A percentile compares a stretch with the other conserved stretches of the same genome.
Conservation (phyloP, 2,797 vertebrate species). For the Phalloptychus januarius region DNA sequence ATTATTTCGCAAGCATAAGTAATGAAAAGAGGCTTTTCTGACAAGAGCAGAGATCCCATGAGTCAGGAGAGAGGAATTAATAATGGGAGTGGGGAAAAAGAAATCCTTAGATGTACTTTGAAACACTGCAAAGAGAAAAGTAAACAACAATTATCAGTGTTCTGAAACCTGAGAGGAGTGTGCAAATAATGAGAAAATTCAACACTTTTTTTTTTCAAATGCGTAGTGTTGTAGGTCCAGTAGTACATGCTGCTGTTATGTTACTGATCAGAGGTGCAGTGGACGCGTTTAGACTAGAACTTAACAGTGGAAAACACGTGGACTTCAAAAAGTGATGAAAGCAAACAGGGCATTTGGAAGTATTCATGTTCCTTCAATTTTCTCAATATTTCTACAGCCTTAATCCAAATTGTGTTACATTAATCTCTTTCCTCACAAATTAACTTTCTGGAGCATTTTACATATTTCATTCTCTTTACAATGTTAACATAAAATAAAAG, state of each 20-base stretch:
- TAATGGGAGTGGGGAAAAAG: slow-evolving; percentile 26
- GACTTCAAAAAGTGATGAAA: not conserved
- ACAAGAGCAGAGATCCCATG: slow-evolving; percentile 29
- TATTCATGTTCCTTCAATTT: not conserved
- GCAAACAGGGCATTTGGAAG: not conserved
- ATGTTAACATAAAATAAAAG: not conserved
- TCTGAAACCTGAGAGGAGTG: slow-evolving; percentile 34
- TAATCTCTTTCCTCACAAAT: not conserved
- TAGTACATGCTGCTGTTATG: slow-evolving; percentile 1
- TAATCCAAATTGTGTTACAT: not conserved
- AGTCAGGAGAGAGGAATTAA: slow-evolving; percentile 51
- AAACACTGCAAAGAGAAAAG: slow-evolving; percentile 48
- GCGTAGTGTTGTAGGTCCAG: not conserved
- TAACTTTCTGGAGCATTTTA: not conserved
- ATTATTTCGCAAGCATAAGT: slow-evolving; percentile 66
- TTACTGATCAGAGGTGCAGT: not conserved
- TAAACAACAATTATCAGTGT: slow-evolving; percentile 56
- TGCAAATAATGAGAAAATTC: slow-evolving; percentile 37
- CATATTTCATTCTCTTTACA: not conserved
- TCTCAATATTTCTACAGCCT: not conserved
- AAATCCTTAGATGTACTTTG: slow-evolving; percentile 38
- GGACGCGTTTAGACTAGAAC: not conserved
- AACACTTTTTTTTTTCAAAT: slow-evolving; percentile 7
- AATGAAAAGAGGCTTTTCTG: slow-evolving; percentile 54
- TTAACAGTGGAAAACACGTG: not conserved